Base-by-base conservation (phyloP, 2,113 vertebrate species). In the Nestor notabilis region DNA sequence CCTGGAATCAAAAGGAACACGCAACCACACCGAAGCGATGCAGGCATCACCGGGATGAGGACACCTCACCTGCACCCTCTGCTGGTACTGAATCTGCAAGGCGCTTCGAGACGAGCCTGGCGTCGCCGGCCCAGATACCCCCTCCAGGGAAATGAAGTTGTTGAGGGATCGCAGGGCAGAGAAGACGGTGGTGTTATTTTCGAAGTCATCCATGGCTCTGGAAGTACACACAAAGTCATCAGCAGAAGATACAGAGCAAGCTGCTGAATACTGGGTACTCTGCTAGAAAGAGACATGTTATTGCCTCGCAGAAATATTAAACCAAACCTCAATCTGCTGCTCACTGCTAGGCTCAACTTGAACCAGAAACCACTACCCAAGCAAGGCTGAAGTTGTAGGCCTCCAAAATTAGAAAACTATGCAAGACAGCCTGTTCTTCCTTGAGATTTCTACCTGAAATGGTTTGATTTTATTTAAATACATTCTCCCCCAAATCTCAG, bases 141-240 rank as follows among this genome's bases (percentile, higher is more conserved):
- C 95, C 35, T 98, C 98, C 70, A 96, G 98, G 5, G 99, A 98
- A 88, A 99, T 98, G 83, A 99, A 99, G 81, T 97, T 99, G 91
- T 99, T 99, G 91, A 99, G 98, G n/a, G 99, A 99, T 70, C 98
- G 99, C 91, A 99, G 89, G 2, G 99, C 99, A 24, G 99, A 98
- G 28, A 99, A 97, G 37, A 99, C 99, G 0, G 98, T 99, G 66
- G 99, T 99, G 86, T 99, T 99, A 8, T 99, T 99, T 80, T 99
- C 99, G 24, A 98, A 79, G 74, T 98, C 98, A 15, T 98, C 98
- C 99, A 98, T 99, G 91, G 89, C 7, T 82, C 83, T 90, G 86
- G 93, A 74, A 95, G 89, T 19, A 49, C 33, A 94, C 21, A 91
- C 10, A 65, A 90, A 65, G n/a, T 37, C 13, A 82, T 72, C 53